phyloP scores from a whole-genome alignment of 1,140 invertebrate species.

The Tribolium castaneum region DNA sequence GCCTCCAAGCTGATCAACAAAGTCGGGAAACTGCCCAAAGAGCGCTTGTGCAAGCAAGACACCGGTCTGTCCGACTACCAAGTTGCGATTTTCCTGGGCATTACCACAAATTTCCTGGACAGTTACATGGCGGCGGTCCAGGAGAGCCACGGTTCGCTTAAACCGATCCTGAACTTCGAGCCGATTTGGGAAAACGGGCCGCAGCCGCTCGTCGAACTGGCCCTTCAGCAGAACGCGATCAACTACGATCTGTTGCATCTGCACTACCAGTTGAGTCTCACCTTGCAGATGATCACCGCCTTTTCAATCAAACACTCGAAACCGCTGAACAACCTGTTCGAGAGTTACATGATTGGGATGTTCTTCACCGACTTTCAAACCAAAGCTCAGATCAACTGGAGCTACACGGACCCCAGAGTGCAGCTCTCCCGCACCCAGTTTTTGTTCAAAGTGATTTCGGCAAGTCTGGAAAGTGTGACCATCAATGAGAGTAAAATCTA shows the following conservation, averaged over 20 bases:
- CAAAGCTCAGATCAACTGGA: slow-evolving; percentile 53
- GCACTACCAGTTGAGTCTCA: slow-evolving; percentile 81
- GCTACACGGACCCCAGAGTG: slow-evolving; percentile 55
- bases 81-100: slow-evolving; percentile 76
- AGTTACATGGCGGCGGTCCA: slow-evolving; percentile 76
- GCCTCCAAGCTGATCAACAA: slow-evolving; percentile 86
- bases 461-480: slow-evolving; percentile 72
- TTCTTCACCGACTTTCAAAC: slow-evolving; percentile 59
- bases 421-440: slow-evolving; percentile 69
- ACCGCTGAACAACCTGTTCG: slow-evolving; percentile 81
- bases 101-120: slow-evolving; percentile 78
- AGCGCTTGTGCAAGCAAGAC: slow-evolving; percentile 80
- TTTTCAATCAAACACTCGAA: slow-evolving; percentile 82
- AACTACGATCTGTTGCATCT: slow-evolving; percentile 82
- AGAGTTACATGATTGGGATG: slow-evolving; percentile 70
- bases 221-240: slow-evolving; percentile 78
- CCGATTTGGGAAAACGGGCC: slow-evolving; percentile 76
- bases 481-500: slow-evolving; percentile 67
- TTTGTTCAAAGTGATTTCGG: slow-evolving; percentile 73
- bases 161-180: slow-evolving; percentile 71
- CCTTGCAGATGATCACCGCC: slow-evolving; percentile 81
- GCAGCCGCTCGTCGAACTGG: slow-evolving; percentile 78
- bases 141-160: slow-evolving; percentile 63
- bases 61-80: slow-evolving; percentile 78
- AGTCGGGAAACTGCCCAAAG: slow-evolving; percentile 87